Base-by-base conservation (phyloP, 2,113 vertebrate genomes). In the Piaya cayana region DNA sequence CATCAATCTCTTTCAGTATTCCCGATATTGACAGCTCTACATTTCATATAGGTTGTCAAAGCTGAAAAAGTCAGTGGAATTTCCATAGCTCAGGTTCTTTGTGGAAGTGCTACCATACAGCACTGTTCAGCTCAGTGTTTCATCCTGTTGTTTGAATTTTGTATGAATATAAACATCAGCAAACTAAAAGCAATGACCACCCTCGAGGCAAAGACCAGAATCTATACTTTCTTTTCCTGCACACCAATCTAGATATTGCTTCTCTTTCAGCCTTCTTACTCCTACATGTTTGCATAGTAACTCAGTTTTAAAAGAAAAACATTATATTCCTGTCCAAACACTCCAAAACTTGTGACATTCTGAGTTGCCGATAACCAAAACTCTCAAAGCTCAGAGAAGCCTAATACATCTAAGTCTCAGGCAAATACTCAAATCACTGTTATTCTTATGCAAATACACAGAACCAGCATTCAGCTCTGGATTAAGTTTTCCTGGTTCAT, bases 371-470 rank as follows among this genome's bases (percentile, higher is more conserved):
- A 87, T 68, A 87, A 84, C 52, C 37, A 81, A 95, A 86, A 81
- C 26, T 69, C 80, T 92, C 89, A 26, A 79, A 56, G 62, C 20
- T 81, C 74, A 60, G 43, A 85, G 52, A 82, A 26, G 32, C 26
- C 62, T 93, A 82, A 93, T 39, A 68, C 1, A 6, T 72, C 11
- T 29, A 70, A 55, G 47, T 80, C 82, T 86, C 72, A 36, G 25
- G 67, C 7, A 83, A 92, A 77, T 37, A 69, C 34, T 72, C 50
- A 34, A 50, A 78, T 63, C 50, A 21, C 9, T 49, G 12, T 20
- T 70, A 77, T 78, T 93, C 74, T 92, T 30, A 93, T 36, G 71
- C 47, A 92, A 86, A 96, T 75, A 37, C 21, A 70, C 13, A 70
- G 42, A 89, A 84, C 34, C 59, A 83, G 39, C 47, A 81, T 81